These are phyloP conservation scores for Motacilla alba DNA, from an alignment of 2,113 vertebrate genomes.

Conservation along the genomic window DNA sequence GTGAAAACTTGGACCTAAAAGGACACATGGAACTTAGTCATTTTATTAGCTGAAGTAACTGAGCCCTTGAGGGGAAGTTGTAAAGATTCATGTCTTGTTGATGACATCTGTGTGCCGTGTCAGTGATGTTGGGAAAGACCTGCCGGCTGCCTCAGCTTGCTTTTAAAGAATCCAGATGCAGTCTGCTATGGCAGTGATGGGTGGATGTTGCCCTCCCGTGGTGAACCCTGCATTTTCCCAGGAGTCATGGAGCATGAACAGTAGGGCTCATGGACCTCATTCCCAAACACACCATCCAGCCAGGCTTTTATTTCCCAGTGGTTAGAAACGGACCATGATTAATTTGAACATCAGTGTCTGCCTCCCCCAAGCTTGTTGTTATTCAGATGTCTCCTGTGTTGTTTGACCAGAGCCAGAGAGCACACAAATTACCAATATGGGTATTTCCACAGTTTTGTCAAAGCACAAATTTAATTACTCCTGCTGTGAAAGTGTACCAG, in stretches of 20 bases:
- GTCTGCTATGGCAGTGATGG: fast-evolving
- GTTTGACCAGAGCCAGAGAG: neutral
- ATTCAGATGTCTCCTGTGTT: neutral
- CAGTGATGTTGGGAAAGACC: neutral
- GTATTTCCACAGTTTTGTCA: neutral
- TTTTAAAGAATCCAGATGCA: neutral
- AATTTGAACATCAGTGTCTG: neutral
- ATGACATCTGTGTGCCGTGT: fast-evolving
- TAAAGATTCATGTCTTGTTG: neutral
- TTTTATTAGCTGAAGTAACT: neutral
- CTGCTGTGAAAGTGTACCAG: neutral
- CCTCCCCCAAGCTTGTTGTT: neutral
- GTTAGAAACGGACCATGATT: neutral
- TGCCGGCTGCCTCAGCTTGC: fast-evolving
- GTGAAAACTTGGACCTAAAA: neutral
- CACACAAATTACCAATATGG: neutral
- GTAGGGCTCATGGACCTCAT: fast-evolving
- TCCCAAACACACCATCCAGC: fast-evolving
- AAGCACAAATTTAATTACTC: neutral
- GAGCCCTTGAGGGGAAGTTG: neutral
- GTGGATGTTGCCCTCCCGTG: neutral
- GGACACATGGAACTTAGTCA: neutral
- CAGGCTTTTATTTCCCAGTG: neutral
- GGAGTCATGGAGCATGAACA: fast-evolving
- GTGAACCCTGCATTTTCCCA: neutral